A percentile compares a stretch with the other conserved stretches of the same genome.
Evolutionary conservation across 2,113 vertebrate genomes (phyloP).

Genomic region (Strigops habroptila): DNA sequence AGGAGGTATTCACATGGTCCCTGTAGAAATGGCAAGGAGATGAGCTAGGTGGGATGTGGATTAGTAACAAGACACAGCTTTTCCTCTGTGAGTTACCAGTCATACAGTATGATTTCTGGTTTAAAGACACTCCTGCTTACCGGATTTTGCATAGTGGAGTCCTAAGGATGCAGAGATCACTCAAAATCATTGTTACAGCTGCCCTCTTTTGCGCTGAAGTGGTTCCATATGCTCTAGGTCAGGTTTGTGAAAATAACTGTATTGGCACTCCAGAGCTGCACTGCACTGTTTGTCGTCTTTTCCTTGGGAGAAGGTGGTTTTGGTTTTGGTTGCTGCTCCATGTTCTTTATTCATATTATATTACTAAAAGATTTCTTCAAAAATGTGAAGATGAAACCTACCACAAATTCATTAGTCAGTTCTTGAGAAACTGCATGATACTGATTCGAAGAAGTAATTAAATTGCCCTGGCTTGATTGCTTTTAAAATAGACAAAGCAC

Average conservation of each 20-base stretch:
- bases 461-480: not conserved
- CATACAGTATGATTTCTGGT: not conserved
- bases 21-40: not conserved
- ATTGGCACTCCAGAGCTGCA: not conserved
- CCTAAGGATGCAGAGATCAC: not conserved
- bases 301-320: not conserved
- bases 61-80: not conserved
- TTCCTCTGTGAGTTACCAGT: not conserved
- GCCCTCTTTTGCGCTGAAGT: not conserved
- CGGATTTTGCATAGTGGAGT: not conserved
- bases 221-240: not conserved
- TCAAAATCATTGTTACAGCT: not conserved
- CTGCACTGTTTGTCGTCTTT: not conserved
- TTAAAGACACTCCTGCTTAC: not conserved
- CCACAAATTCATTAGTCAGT: not conserved
- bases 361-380: not conserved
- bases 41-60: not conserved
- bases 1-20: not conserved
- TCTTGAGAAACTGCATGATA: not conserved
- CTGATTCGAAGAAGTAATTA: not conserved
- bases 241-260: not conserved
- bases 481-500: not conserved
- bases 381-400: not conserved
- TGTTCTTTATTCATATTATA: not conserved
- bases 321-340: not conserved